phyloP scores from a whole-genome alignment of 2,797 vertebrate genomes.

The Cyclopterus lumpus region DNA sequence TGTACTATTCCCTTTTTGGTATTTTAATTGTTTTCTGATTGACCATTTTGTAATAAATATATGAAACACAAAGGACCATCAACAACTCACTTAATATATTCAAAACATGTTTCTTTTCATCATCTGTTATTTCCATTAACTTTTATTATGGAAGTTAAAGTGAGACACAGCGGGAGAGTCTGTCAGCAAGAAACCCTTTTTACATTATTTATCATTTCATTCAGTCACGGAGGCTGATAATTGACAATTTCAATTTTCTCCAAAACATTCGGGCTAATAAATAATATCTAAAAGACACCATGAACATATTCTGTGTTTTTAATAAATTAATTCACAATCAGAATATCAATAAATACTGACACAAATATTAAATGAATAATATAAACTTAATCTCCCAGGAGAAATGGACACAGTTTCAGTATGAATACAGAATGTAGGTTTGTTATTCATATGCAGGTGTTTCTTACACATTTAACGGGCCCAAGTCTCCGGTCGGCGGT shows the following conservation, averaged over 20 bases:
- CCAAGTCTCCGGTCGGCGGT: too few relatives aligned
- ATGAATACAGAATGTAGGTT: background rate
- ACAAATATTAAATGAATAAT: too few relatives aligned
- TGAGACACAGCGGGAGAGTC: background rate
- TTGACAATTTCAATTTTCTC: background rate
- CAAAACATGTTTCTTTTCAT: background rate
- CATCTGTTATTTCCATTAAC: background rate
- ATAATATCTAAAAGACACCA: background rate
- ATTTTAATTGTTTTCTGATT: background rate
- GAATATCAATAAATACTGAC: background rate
- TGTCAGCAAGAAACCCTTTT: background rate
- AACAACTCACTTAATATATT: background rate
- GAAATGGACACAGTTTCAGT: too few relatives aligned
- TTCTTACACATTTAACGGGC: too few relatives aligned
- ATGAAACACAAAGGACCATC: background rate
- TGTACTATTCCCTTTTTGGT: background rate
- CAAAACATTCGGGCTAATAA: background rate
- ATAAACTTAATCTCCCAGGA: too few relatives aligned
- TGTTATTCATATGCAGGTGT: too few relatives aligned
- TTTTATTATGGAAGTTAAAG: background rate
- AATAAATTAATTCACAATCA: background rate
- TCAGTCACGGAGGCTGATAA: background rate
- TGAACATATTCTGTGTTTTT: background rate
- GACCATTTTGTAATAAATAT: background rate
- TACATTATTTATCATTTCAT: background rate